Conservation (phyloP, 1,140 invertebrate genomes). For the Drosophila littoralis region DNA sequence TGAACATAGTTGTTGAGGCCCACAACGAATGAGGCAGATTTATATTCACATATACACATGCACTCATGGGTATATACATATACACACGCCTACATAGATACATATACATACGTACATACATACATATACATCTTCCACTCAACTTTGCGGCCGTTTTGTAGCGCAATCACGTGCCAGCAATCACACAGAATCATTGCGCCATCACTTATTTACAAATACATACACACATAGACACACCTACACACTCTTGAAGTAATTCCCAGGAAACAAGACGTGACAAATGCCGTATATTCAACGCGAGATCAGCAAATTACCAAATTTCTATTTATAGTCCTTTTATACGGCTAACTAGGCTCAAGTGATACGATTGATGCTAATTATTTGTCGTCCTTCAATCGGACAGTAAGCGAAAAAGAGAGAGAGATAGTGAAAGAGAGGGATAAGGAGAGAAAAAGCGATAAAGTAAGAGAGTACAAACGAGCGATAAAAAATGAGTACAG, state of each 20-base stretch:
- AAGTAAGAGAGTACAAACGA: not conserved
- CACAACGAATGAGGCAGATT: not conserved
- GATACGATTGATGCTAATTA: not conserved
- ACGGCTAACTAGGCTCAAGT: not conserved
- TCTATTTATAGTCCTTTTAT: constrained; percentile 9
- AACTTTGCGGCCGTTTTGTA: constrained; percentile 56
- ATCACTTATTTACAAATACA: constrained; percentile 68
- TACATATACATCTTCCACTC: not conserved
- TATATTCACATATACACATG: not conserved
- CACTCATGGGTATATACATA: not conserved
- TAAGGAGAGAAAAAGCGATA: not conserved
- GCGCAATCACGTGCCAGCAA: constrained; percentile 69
- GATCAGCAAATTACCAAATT: constrained; percentile 25
- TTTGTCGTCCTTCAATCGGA: not conserved
- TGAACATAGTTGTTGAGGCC: constrained; percentile 27
- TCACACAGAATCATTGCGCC: constrained; percentile 77
- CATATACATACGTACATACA: not conserved
- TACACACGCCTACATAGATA: not conserved
- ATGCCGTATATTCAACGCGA: constrained; percentile 22
- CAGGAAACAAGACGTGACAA: constrained; percentile 39
- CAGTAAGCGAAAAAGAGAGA: not conserved
- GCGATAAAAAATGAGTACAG: not conserved
- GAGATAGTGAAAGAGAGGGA: not conserved
- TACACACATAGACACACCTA: not conserved
- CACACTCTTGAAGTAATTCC: not conserved